These are phyloP conservation scores for Lithophane semibrunnea DNA, from an alignment of 2,888 invertebrate genomes.

Conservation along the genomic window DNA sequence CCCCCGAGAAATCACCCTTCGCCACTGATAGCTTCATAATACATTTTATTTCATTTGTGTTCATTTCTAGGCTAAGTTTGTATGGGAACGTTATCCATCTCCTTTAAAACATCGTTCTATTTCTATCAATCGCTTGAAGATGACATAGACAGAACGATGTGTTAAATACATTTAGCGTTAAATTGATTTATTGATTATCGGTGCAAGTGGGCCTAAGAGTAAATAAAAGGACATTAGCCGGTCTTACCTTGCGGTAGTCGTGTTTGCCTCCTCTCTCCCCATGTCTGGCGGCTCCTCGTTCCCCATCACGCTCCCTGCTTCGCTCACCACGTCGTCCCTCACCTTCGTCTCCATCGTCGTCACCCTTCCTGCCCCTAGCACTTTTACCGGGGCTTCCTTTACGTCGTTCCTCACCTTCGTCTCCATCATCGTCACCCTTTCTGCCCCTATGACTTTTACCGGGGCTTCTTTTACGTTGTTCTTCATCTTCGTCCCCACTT, in stretches of 20 bases:
- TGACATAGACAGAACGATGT: not conserved
- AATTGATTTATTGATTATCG: not conserved
- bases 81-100: too few species aligned
- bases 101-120: not conserved
- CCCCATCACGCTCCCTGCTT: too few species aligned
- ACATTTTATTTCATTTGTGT: too few species aligned
- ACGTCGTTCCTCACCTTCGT: too few species aligned
- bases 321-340: not conserved
- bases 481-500: too few species aligned
- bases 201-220: not conserved
- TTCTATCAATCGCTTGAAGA: not conserved
- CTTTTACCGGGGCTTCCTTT: not conserved
- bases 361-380: not conserved
- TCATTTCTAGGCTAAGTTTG: too few species aligned
- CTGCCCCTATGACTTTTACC: not conserved
- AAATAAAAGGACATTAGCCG: not conserved
- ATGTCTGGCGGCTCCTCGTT: too few species aligned
- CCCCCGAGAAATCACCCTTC: too few species aligned
- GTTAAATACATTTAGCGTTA: not conserved
- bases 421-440: too few species aligned
- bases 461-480: not conserved
- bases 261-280: too few species aligned
- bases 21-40: too few species aligned
- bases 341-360: not conserved
- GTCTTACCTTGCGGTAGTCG: not conserved